Conservation (phyloP, 2,888 invertebrate genomes). For the Drosophila neoperkinsi region DNA sequence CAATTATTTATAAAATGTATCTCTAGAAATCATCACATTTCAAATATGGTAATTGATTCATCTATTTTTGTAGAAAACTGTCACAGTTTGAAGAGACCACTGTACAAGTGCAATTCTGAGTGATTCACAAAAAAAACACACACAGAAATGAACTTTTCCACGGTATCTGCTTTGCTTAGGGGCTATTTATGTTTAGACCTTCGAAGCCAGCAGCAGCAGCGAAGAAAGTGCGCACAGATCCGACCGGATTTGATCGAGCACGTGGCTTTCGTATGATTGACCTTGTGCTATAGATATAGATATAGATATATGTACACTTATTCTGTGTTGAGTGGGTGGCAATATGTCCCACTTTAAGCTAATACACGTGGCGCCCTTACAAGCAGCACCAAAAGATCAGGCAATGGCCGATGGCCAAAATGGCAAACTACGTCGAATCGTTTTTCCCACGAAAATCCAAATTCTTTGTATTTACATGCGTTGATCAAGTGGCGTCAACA, state of each 20-base stretch:
- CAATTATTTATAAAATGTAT: not conserved
- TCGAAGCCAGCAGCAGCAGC: constrained; percentile 5
- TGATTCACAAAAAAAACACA: not conserved
- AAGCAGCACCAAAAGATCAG: constrained; percentile 23
- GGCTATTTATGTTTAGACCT: constrained; percentile 4
- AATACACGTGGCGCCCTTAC: constrained; percentile 53
- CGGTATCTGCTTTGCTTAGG: not conserved
- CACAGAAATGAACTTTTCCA: constrained; percentile 12
- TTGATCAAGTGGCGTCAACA: constrained; percentile 55
- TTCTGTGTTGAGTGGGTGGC: constrained; percentile 28
- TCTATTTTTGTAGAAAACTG: not conserved
- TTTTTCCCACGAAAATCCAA: constrained; percentile 34
- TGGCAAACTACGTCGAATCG: constrained; percentile 54
- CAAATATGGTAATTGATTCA: not conserved
- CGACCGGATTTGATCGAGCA: constrained; percentile 37
- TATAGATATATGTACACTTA: constrained; percentile 13
- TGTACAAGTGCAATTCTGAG: not conserved
- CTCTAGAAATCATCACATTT: not conserved
- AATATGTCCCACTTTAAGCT: constrained; percentile 22
- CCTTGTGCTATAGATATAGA: constrained; percentile 53
- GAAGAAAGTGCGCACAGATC: constrained; percentile 26
- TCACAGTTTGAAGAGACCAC: not conserved
- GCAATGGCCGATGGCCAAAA: constrained; percentile 57
- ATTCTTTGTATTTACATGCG: constrained; percentile 49
- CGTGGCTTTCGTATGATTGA: constrained; percentile 42